Evolutionary conservation across 2,113 vertebrate species (phyloP), one percentile per base, ranked within the genome.

Genomic region (Equus quagga): DNA sequence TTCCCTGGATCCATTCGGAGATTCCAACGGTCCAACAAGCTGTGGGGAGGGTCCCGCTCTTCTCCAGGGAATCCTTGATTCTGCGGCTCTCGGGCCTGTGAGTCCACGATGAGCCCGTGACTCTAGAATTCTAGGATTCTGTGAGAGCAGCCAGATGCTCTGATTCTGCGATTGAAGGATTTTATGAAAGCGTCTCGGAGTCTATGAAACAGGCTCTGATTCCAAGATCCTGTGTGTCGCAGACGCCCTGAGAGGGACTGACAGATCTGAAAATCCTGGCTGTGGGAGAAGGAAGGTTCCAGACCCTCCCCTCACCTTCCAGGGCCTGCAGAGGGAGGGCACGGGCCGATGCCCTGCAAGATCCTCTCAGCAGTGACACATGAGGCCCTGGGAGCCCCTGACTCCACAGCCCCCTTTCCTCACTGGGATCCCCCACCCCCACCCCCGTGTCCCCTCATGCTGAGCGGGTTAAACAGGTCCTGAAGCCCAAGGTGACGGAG

Each of bases 401-500:
- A 10, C 1, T 36, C 62, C 60, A 19, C 2, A 1, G 28, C 19
- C 14, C 17, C 14, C 65, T 24, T 1, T 54, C 9, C 78, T 36
- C n/a, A 14, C n/a, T 15, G 5, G 44, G 6, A 41, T 76, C 56
- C 4, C 96, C 88, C 3, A 41, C 93, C 88, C 85, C 3, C 36
- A 3, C 36, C 94, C 97, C 96, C 90, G 97, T 44, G 23, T 8
- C 36, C 82, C n/a, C 36, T 9, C 56, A 26, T 97, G 95, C 82
- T 51, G 92, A 92, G 11, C 82, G 95, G 96, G 97, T 96, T 97
- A 98, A 97, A 96, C 70, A 87, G 95, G 94, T 96, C 41, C 97
- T 94, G 3, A 86, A 96, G 97, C 94, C 93, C 87, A 93, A 92
- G 91, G 94, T 91, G 96, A 98, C 91, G 97, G 96, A 79, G 72